Conservation (phyloP, 2,888 invertebrate genomes). For the Xestia ashworthii region DNA sequence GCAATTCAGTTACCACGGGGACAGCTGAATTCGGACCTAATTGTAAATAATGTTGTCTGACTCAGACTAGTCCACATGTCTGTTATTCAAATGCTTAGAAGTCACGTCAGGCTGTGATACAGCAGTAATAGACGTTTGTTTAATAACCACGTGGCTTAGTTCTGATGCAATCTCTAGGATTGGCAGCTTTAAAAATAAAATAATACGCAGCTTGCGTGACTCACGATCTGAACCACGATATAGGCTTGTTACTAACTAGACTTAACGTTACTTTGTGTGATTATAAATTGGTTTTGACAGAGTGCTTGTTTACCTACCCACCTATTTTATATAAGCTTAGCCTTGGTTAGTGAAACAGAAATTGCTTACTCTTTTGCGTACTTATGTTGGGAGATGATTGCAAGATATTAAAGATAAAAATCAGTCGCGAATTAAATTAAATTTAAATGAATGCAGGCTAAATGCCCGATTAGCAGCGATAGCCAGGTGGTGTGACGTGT, state of each 20-base stretch:
- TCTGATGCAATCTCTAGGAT: slow-evolving; percentile 38
- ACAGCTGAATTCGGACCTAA: slow-evolving; percentile 11
- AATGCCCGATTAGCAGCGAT: too few relatives aligned
- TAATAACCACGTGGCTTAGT: slow-evolving; percentile 31
- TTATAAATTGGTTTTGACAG: slow-evolving; percentile 36
- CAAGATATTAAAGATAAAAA: not conserved
- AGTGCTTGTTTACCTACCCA: not conserved
- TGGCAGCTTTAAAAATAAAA: slow-evolving; percentile 50
- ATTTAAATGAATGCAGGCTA: not conserved
- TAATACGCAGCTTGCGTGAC: slow-evolving; percentile 51
- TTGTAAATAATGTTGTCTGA: slow-evolving; percentile 37
- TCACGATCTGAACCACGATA: slow-evolving; percentile 43
- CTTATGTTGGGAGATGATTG: not conserved
- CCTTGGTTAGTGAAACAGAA: not conserved
- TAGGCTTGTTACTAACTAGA: slow-evolving; percentile 37
- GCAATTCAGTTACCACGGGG: slow-evolving; percentile 36
- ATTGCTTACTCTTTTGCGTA: not conserved
- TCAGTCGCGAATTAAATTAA: not conserved
- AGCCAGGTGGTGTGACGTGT: too few relatives aligned
- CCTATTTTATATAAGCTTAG: not conserved
- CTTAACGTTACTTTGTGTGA: slow-evolving; percentile 22
- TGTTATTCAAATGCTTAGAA: slow-evolving; percentile 31
- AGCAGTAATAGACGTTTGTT: slow-evolving; percentile 34
- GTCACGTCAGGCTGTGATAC: slow-evolving; percentile 16
- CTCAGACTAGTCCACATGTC: slow-evolving; percentile 19